Evolutionary conservation across 2,888 invertebrate genomes (phyloP).

Genomic region (Nebria salina): DNA sequence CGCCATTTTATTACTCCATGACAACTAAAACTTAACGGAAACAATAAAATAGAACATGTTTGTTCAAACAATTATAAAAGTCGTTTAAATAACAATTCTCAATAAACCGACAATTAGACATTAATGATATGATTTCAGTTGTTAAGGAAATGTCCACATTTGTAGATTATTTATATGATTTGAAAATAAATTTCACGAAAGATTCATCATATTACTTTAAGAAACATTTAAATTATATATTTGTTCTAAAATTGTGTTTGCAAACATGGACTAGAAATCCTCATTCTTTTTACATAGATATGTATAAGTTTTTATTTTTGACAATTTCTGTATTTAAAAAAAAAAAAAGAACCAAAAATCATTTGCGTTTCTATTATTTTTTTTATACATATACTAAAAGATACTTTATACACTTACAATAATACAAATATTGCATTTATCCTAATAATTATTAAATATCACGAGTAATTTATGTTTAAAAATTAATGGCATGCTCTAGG

Average conservation of each 20-base stretch:
- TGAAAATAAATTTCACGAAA: background rate
- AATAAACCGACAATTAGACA: conserved; percentile 12
- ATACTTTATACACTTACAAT: conserved; percentile 44
- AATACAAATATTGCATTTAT: conserved; percentile 45
- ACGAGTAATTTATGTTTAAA: conserved; percentile 43
- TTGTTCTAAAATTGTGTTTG: conserved; percentile 32
- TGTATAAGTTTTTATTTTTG: conserved; percentile 37
- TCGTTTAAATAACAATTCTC: conserved; percentile 7
- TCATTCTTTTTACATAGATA: conserved; percentile 42
- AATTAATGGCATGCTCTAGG: conserved; percentile 43
- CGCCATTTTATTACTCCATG: background rate
- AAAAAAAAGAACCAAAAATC: conserved; percentile 9
- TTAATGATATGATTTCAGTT: conserved; percentile 42
- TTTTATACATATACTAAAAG: conserved; percentile 41
- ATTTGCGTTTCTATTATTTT: background rate
- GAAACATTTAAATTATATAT: conserved; percentile 4
- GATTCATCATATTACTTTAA: background rate
- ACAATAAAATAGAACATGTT: background rate
- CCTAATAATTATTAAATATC: conserved; percentile 45
- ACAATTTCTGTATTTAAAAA: conserved; percentile 38
- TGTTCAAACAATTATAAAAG: background rate
- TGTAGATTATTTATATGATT: conserved; percentile 6
- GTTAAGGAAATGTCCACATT: conserved; percentile 26
- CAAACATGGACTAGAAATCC: conserved; percentile 34
- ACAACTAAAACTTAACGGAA: conserved; percentile 4